These are phyloP conservation scores for Mellilla xanthometata DNA, from an alignment of 2,888 invertebrate species.

Conservation along the genomic window DNA sequence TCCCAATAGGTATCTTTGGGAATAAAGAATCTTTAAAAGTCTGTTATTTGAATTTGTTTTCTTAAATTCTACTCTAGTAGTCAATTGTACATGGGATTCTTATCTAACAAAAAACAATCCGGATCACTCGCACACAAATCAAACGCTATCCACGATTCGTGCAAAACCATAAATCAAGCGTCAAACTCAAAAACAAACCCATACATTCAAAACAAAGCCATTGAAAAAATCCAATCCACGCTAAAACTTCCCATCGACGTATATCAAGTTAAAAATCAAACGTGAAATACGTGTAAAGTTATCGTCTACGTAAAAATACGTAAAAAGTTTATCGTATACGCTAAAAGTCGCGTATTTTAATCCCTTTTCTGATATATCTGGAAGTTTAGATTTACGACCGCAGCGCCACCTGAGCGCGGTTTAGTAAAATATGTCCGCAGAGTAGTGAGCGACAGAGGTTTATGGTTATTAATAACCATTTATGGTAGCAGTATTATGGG, in stretches of 20 bases:
- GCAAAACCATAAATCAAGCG: conserved; percentile 1
- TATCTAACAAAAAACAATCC: no score
- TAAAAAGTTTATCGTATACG: conserved; percentile 11
- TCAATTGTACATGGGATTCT: no score
- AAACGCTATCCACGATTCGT: no score
- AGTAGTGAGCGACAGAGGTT: conserved; percentile 16
- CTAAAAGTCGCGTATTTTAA: conserved; percentile 31
- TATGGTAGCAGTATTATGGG: no score
- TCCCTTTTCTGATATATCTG: conserved; percentile 30
- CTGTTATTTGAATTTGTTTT: no score
- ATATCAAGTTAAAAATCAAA: conserved; percentile 27
- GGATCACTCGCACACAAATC: no score
- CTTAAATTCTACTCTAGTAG: no score
- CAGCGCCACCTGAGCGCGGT: conserved; percentile 31
- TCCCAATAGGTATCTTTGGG: no score
- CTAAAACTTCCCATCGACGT: conserved; percentile 15
- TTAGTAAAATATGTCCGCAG: conserved; percentile 29
- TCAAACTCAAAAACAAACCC: conserved; percentile 3
- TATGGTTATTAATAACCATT: background rate
- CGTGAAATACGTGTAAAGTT: conserved; percentile 18
- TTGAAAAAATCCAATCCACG: conserved; percentile 6
- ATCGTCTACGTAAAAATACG: conserved; percentile 16
- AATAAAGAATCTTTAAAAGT: no score
- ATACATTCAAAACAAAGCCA: conserved; percentile 2
- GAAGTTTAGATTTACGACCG: conserved; percentile 34